These are phyloP conservation scores for Neomicropteryx cornuta DNA, from an alignment of 1,140 invertebrate species.

Conservation along the genomic window DNA sequence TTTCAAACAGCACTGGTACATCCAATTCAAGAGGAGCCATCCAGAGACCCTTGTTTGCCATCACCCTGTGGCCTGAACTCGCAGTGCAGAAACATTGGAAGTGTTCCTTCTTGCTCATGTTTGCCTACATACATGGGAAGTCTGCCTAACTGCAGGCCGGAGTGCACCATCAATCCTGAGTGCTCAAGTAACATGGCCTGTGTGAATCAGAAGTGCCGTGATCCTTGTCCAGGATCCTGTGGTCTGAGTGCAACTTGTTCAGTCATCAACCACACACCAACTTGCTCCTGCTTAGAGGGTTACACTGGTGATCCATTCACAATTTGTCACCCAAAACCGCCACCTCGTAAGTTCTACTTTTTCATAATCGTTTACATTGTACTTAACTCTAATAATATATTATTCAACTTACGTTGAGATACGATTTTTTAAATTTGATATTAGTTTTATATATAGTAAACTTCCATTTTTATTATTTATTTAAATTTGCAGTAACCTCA, in stretches of 20 bases:
- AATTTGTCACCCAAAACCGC: constrained; percentile 37
- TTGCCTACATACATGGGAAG: constrained; percentile 54
- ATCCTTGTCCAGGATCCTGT: constrained; percentile 52
- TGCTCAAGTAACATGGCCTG: constrained; percentile 49
- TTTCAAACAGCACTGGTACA: too few relatives aligned
- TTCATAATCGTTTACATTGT: too few relatives aligned
- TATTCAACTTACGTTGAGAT: too few relatives aligned
- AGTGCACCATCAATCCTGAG: constrained; percentile 53
- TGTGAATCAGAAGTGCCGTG: constrained; percentile 46
- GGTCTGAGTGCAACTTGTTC: constrained; percentile 44
- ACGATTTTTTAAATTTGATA: too few relatives aligned
- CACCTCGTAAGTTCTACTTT: constrained; percentile 44
- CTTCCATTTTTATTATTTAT: too few relatives aligned
- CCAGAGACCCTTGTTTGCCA: constrained; percentile 48
- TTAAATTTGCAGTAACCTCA: too few relatives aligned
- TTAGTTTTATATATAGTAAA: too few relatives aligned
- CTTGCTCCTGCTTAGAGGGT: constrained; percentile 47
- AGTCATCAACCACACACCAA: constrained; percentile 48
- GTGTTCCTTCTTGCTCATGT: constrained; percentile 50
- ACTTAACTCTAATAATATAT: too few relatives aligned
- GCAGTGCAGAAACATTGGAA: constrained; percentile 41
- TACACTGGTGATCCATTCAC: constrained; percentile 52
- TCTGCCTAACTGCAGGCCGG: constrained; percentile 46
- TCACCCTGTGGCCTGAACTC: constrained; percentile 62
- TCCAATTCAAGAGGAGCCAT: constrained; percentile 14